Evolutionary conservation across 2,797 vertebrate genomes (phyloP).

Genomic region (Tangara arthus): DNA sequence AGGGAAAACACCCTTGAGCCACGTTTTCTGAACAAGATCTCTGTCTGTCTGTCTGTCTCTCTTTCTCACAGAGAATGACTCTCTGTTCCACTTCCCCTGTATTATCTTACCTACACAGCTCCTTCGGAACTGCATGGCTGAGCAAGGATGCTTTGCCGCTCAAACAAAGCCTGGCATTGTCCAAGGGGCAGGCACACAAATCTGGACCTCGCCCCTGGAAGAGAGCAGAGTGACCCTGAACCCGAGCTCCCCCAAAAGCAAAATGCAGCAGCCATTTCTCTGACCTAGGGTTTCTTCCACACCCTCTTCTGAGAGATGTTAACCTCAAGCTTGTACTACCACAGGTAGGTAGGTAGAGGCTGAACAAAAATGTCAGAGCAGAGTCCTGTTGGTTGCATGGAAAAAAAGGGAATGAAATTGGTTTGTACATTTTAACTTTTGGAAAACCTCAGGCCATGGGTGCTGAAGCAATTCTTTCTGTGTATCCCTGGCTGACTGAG

Average conservation of each 20-base stretch:
- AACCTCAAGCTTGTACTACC: background rate
- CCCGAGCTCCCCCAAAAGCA: background rate
- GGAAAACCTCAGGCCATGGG: background rate
- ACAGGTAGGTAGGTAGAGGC: background rate
- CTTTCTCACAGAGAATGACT: background rate
- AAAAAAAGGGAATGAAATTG: background rate
- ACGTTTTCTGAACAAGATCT: background rate
- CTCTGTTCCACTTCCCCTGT: conserved; percentile 3
- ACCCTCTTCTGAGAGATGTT: background rate
- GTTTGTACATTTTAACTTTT: background rate
- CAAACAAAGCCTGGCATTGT: conserved; percentile 53
- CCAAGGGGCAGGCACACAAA: background rate
- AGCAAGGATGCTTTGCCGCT: conserved; percentile 60
- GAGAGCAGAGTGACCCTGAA: conserved; percentile 48
- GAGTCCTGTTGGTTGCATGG: background rate
- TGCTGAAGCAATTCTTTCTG: conserved; percentile 41
- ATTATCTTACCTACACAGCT: conserved; percentile 33
- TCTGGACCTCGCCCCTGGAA: conserved; percentile 49
- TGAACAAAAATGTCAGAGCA: background rate
- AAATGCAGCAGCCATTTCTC: background rate
- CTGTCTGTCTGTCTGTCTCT: background rate
- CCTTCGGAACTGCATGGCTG: conserved; percentile 45
- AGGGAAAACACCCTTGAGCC: background rate
- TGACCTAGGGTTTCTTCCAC: background rate
- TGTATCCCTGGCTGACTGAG: background rate